phyloP scores from a whole-genome alignment of 2,888 invertebrate genomes.

The Quadroppia sp. region DNA sequence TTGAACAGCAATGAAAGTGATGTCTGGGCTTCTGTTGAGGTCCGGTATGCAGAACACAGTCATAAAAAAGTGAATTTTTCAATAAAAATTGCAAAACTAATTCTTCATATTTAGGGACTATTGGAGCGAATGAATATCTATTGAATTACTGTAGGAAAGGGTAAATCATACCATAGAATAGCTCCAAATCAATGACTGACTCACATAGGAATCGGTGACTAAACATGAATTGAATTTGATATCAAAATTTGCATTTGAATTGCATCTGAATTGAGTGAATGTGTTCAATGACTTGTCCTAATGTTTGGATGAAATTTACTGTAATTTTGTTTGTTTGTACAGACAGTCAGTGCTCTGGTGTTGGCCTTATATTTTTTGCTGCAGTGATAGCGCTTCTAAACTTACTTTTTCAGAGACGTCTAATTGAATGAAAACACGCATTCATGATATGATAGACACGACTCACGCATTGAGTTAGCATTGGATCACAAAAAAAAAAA shows the following conservation, averaged over 20 bases:
- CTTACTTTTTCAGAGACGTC: not conserved
- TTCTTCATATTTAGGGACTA: not conserved
- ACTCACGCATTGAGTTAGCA: conserved; percentile 26
- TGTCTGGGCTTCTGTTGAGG: not conserved
- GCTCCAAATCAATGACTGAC: not conserved
- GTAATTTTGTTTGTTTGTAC: not conserved
- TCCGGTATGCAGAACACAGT: not conserved
- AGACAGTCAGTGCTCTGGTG: not conserved
- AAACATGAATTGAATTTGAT: not conserved
- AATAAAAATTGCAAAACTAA: not conserved
- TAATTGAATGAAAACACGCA: conserved; percentile 35
- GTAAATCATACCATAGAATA: not conserved
- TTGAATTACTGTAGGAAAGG: not conserved
- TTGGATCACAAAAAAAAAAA: not conserved
- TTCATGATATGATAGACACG: conserved; percentile 24
- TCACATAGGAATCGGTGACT: conserved; percentile 11
- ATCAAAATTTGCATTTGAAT: conserved; percentile 28
- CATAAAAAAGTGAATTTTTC: not conserved
- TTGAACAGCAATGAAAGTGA: conserved; percentile 1
- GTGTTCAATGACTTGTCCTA: conserved; percentile 34
- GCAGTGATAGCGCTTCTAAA: not conserved
- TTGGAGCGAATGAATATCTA: conserved; percentile 14
- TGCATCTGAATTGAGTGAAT: not conserved
- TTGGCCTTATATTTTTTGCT: not conserved
- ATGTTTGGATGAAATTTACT: not conserved